These are phyloP conservation scores for Anolis carolinensis DNA, from an alignment of 2,113 vertebrate genomes.

Conservation along the genomic window DNA sequence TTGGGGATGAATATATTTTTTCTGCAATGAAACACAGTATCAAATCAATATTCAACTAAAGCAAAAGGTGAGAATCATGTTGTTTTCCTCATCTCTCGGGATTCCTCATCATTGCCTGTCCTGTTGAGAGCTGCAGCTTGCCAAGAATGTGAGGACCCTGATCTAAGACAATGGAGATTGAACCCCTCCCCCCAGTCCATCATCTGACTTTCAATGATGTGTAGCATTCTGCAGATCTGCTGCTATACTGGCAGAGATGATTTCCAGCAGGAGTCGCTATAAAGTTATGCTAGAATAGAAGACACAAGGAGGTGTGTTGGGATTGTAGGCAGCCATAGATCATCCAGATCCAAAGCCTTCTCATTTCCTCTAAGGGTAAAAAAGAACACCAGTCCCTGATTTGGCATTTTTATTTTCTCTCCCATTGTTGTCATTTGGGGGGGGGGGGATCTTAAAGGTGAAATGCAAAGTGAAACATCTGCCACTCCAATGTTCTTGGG, in stretches of 20 bases:
- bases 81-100: too few species aligned
- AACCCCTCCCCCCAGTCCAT: neutral
- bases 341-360: neutral
- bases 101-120: too few species aligned
- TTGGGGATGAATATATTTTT: slow-evolving; percentile 6
- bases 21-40: neutral
- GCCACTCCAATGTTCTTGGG: neutral
- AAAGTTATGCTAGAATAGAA: neutral
- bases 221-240: neutral
- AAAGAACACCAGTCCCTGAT: neutral
- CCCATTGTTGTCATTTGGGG: neutral
- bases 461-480: neutral
- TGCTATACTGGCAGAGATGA: neutral
- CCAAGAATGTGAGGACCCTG: too few species aligned
- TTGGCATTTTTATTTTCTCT: neutral
- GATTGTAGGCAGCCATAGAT: neutral
- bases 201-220: neutral
- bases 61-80: too few species aligned
- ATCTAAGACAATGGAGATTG: too few species aligned
- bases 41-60: neutral
- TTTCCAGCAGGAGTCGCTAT: neutral
- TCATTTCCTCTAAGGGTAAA: neutral
- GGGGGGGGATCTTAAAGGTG: neutral
- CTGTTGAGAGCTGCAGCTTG: too few species aligned
- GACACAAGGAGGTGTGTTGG: neutral